Conservation (phyloP, 2,797 vertebrate genomes). For the Melopsittacus undulatus region DNA sequence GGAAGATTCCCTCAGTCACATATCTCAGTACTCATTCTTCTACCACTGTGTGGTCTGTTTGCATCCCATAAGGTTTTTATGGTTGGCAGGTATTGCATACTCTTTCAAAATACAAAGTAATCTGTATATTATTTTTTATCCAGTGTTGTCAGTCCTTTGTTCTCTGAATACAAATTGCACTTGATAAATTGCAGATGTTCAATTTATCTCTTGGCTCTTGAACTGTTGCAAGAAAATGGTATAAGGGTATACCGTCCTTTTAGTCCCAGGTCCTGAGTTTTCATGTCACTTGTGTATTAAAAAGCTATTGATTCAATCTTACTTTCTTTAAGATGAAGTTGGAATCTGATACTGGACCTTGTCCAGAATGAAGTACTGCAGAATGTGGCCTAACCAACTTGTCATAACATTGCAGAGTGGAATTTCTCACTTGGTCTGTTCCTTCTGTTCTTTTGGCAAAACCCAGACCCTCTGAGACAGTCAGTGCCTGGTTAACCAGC, state of each 20-base stretch:
- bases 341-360: not conserved
- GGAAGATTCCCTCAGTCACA: not conserved
- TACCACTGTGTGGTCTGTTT: not conserved
- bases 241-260: fast-evolving
- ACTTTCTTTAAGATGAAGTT: not conserved
- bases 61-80: not conserved
- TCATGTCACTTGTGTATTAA: not conserved
- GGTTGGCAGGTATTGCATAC: not conserved
- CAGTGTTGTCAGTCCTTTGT: fast-evolving
- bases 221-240: not conserved
- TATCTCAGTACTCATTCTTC: not conserved
- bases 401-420: not conserved
- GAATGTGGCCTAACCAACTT: not conserved
- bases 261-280: not conserved
- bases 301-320: not conserved
- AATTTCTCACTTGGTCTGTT: not conserved
- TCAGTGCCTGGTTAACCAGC: not conserved
- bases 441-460: not conserved
- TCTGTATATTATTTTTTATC: not conserved
- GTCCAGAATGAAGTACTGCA: not conserved
- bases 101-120: not conserved
- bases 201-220: not conserved
- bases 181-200: not conserved
- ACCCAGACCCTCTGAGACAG: not conserved
- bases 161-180: not conserved